Evolutionary conservation across 2,113 vertebrate species (phyloP).

Genomic region (Pseudorectes ferrugineus): DNA sequence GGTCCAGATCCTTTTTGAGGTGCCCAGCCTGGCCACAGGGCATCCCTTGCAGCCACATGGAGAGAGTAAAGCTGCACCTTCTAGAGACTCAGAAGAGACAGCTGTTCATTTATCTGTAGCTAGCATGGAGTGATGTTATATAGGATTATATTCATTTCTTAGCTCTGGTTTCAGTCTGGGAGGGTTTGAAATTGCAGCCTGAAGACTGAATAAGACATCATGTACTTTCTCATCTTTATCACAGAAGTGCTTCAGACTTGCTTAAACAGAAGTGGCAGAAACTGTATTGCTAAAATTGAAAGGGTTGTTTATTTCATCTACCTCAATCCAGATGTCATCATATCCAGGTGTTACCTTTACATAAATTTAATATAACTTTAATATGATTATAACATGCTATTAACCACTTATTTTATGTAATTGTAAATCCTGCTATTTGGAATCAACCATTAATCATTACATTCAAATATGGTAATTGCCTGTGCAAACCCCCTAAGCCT

Average conservation of each 20-base stretch:
- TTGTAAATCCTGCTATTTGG: neutral
- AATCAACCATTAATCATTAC: neutral
- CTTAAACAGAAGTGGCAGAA: neutral
- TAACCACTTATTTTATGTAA: neutral
- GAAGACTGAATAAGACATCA: rapidly evolving
- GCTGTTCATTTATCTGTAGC: neutral
- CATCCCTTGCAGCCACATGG: neutral
- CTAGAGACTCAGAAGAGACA: neutral
- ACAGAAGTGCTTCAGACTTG: neutral
- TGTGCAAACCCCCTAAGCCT: neutral
- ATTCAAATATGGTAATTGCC: neutral
- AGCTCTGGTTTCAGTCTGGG: neutral
- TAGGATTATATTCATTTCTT: neutral
- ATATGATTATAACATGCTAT: neutral
- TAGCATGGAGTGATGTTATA: neutral
- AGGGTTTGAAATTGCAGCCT: neutral
- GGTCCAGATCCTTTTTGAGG: neutral
- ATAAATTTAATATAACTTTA: neutral
- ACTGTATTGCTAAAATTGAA: neutral
- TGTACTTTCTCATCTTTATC: neutral
- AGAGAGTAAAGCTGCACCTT: neutral
- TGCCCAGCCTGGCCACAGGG: neutral
- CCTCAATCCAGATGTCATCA: no score
- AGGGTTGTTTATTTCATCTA: neutral
- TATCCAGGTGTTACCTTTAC: neutral